Evolutionary conservation across 2,797 vertebrate species (phyloP).

Genomic region (Notamacropus eugenii): DNA sequence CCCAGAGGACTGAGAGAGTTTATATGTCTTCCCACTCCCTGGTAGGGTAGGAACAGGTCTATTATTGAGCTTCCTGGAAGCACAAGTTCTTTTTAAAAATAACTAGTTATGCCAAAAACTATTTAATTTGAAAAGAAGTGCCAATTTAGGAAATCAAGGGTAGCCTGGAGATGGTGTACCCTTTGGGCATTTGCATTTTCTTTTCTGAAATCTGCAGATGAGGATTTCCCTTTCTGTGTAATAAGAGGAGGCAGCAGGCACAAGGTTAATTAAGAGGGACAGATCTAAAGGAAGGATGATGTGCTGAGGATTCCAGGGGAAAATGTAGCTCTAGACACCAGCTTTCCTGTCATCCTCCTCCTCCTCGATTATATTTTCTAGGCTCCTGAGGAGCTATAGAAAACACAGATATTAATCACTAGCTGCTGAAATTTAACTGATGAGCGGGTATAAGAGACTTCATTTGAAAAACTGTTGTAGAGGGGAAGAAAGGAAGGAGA

Average conservation of each 20-base stretch:
- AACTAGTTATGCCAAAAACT: slow-evolving; percentile 43
- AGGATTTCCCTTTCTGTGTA: slow-evolving; percentile 37
- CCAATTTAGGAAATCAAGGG: slow-evolving; percentile 68
- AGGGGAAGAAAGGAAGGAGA: background rate
- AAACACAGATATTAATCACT: background rate
- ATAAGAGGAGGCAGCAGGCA: slow-evolving; percentile 43
- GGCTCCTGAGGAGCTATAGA: background rate
- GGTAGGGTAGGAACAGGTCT: background rate
- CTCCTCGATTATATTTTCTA: background rate
- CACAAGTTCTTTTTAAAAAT: slow-evolving; percentile 27
- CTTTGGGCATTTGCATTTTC: slow-evolving; percentile 39
- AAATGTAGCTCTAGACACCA: background rate
- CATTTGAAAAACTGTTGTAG: background rate
- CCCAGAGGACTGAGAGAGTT: background rate
- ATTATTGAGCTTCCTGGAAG: slow-evolving; percentile 62
- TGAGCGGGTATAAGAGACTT: background rate
- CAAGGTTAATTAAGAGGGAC: slow-evolving; percentile 63
- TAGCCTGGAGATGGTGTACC: slow-evolving; percentile 47
- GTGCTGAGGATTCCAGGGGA: background rate
- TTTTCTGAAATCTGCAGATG: slow-evolving; percentile 41
- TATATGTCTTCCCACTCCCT: background rate
- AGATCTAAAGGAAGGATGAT: slow-evolving; percentile 33
- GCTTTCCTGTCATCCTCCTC: fast-evolving
- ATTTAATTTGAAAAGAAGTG: slow-evolving; percentile 68
- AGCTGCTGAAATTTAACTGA: slow-evolving; percentile 13